Base-by-base conservation (phyloP, 2,113 vertebrate genomes). In the Tupaia tana region DNA sequence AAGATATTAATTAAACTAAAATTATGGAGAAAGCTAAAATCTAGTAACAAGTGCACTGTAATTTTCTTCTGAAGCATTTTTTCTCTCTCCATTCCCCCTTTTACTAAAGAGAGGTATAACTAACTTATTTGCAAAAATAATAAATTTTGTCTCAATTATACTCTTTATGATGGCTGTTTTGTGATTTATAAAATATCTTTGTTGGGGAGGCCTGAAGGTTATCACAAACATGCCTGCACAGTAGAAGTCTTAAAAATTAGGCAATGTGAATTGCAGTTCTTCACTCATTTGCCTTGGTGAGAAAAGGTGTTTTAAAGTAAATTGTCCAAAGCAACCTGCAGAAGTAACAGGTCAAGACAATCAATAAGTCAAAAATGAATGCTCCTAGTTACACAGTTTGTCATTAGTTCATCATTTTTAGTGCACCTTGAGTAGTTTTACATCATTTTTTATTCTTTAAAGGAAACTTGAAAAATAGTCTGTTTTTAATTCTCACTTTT, bases 181-280 rank as follows among this genome's bases (percentile, higher is more conserved):
- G 54, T 80, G 34, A 90, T 87, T 88, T 86, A 63, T 34, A 11
- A 95, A 74, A 58, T 90, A 34, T 64, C 18, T 87, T 88, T 58
- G 15, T 88, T 84, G 56, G n/a, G 52, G 10, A 84, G 34, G 10
- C 18, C 54, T 52, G 2, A 94, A 79, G 9, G 24, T 81, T 85
- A 66, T 24, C 31, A 78, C 13, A 34, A 22, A 54, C 27, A 75
- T 25, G 14, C n/a, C n/a, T 92, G 24, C 19, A 94, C 20, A 43
- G 4, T 29, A 79, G 70, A 74, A 74, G 70, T 34, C 19, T 43
- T 73, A 71, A 87, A 22, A 79, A 22, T 43, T 74, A 58, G 34
- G 9, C 78, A 54, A 56, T 15, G 2, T 29, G 19, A 87, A 73
- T 67, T 89, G 7, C 12, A 89, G 16, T 74, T 58, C 80, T 54